Conservation (phyloP, 2,113 vertebrate genomes). For the Elgaria multicarinata region DNA sequence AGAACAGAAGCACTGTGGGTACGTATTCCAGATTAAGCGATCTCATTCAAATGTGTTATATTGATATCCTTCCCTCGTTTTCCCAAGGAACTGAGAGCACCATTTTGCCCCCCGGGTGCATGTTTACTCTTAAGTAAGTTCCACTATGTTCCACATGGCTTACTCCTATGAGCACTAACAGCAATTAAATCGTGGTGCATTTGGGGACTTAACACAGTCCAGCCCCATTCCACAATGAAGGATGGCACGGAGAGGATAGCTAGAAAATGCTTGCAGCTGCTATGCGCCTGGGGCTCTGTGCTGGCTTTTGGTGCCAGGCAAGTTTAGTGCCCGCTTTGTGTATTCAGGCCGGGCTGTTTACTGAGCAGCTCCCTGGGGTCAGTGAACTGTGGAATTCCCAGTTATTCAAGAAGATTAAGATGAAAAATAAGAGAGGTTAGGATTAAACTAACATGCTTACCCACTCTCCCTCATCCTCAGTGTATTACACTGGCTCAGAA, state of each 20-base stretch:
- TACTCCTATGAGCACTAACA: neutral
- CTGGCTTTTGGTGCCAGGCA: constrained; percentile 3
- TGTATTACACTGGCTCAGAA: neutral
- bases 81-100: neutral
- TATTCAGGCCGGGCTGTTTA: neutral
- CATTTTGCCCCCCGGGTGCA: neutral
- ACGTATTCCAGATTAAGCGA: neutral
- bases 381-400: neutral
- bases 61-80: neutral
- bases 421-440: neutral
- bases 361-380: neutral
- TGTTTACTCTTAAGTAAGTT: neutral
- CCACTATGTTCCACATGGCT: neutral
- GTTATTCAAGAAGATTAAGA: neutral
- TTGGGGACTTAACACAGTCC: neutral
- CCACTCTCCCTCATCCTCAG: neutral
- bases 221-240: neutral
- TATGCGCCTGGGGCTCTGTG: neutral
- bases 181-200: neutral
- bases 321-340: neutral
- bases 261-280: neutral
- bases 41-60: neutral
- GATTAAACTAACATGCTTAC: constrained; percentile 11
- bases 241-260: neutral
- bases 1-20: neutral